Evolutionary conservation across 1,140 invertebrate genomes (phyloP), one percentile per base, ranked within the genome.

Genomic region (Drosophila elegans): DNA sequence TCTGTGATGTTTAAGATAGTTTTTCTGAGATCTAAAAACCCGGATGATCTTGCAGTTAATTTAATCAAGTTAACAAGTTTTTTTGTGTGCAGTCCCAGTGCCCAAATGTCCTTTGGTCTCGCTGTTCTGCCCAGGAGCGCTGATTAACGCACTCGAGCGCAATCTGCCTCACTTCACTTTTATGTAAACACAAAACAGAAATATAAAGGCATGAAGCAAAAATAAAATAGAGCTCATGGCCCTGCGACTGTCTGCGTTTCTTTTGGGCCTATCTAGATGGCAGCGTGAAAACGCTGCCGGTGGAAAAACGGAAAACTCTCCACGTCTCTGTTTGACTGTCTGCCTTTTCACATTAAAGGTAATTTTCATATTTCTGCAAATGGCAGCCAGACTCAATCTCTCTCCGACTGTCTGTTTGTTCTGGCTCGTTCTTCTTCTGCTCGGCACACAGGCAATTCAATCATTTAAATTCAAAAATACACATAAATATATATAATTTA

Each of bases 141-240:
- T 88, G 83, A 88, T 88, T 88, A 88, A 89, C 83, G 83, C 83
- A 88, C 83, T 88, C 84, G 84, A 89, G 83, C 83, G 84, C 80
- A 88, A 88, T 89, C 84, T 88, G 83, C 72, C 83, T 84, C 84
- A 82, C 84, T 88, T 86, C 83, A 86, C 84, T 88, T 89, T 86
- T 88, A 79, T 86, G 84, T 88, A 86, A 86, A 89, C 83, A 88
- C 83, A 86, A 89, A 88, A 89, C 84, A 86, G 84, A 89, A 72
- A 89, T 85, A 85, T 85, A 85, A 85, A 85, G 81, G 81, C 81
- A 85, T 29, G 75, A 55, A 73, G 63, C 61, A 55, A 85, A 84
- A 85, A 85, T 88, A 89, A 86, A 88, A 79, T 86, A 89, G 83
- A 88, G 64, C 79, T 71, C 61, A 32, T 78, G 46, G 59, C 53